Base-by-base conservation (phyloP, 2,113 vertebrate genomes). In the Sorex fumeus region DNA sequence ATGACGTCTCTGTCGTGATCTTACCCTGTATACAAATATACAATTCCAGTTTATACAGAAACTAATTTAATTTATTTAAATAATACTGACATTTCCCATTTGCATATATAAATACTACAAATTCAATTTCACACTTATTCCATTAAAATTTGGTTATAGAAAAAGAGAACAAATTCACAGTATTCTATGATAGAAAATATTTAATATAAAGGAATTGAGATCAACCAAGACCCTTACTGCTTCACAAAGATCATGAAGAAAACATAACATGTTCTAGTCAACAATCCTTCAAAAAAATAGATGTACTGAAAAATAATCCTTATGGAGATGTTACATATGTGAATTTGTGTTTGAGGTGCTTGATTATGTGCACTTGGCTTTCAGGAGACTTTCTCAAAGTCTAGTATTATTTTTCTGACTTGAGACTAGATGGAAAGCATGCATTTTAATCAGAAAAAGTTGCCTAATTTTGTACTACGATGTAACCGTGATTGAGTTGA, bases 201-300 rank as follows among this genome's bases (percentile, higher is more conserved):
- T 86, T 62, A 76, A 50, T 34, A 77, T 16, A 64, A 91, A 62
- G 45, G 27, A 71, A 27, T 2, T 72, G 8, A 81, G 23, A 60
- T 77, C 23, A 64, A 45, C 6, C 5, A 80, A 34, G 15, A 45
- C 2, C 1, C 28, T 92, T 85, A 9, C 30, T 74, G 11, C 36
- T 85, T 90, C 23, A 19, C 28, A 6, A 82, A 82, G 36, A 16
- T 76, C 50, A 53, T 84, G 34, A 75, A 89, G 67, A 87, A 9
- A 88, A 3, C 86, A 75, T 64, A 83, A 76, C n/a, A 60, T 28
- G 18, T 93, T 93, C 18, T 87, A 27, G 5, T 76, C 27, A 84
- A 50, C 30, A 32, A 19, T 30, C 34, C 21, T 40, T 82, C 40
- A 13, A 47, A 91, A 53, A 91, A 15, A 93, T 90, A 66, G 0